Evolutionary conservation across 2,888 invertebrate species (phyloP), one percentile per base, ranked within the genome.

Genomic region (Microdon myrmicae): DNA sequence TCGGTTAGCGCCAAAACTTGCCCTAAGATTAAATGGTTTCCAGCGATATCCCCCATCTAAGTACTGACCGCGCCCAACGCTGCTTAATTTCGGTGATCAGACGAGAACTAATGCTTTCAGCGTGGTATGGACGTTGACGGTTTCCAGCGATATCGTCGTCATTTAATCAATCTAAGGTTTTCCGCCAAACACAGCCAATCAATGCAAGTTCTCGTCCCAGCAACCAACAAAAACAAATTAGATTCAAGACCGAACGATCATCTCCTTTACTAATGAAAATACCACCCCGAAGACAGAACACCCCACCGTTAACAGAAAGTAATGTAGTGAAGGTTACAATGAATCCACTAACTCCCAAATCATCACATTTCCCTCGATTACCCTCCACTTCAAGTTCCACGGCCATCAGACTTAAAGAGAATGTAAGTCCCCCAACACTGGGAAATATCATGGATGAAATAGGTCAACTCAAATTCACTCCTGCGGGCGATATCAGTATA

Each of bases 1-100:
- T 83, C 87, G 35, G 71, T 83, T 14, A 71, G 71, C 23, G 74
- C 70, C 20, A 76, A 75, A 66, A n/a, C n/a, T n/a, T n/a, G n/a
- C n/a, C n/a, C n/a, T n/a, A n/a, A n/a, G n/a, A n/a, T 19, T 10
- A 9, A 41, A 41, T 2, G 9, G 6, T 12, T 7, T 9, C 10
- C 4, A 31, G 4, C 19, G 2, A 8, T 26, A 6, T 38, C 3
- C 6, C 2, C 10, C 2, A 8, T 58, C 38, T n/a, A n/a, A 56
- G 78, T 79, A n/a, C n/a, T n/a, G 53, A 71, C 7, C 75, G n/a
- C n/a, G n/a, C n/a, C n/a, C n/a, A n/a, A n/a, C n/a, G n/a, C n/a
- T n/a, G n/a, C n/a, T n/a, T n/a, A n/a, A n/a, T n/a, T n/a, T n/a
- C n/a, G n/a, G n/a, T n/a, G n/a, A n/a, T n/a, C n/a, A n/a, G n/a